phyloP scores from a whole-genome alignment of 1,140 invertebrate genomes.

The Cydia strobilella region DNA sequence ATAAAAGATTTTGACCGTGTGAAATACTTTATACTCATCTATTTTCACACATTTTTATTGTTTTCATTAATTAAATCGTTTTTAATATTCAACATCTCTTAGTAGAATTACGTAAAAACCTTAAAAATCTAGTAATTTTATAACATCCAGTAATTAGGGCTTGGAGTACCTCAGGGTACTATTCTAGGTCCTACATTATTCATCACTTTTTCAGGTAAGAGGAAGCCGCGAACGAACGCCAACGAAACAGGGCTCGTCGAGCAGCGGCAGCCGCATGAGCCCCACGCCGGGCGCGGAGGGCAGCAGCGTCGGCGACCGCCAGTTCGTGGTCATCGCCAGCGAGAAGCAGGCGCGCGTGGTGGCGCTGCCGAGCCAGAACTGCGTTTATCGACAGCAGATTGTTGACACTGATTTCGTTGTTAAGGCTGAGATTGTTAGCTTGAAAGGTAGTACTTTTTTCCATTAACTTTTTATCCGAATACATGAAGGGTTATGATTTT shows the following conservation, averaged over 20 bases:
- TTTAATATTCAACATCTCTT: not conserved
- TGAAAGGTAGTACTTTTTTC: conserved; percentile 86
- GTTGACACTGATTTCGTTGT: conserved; percentile 95
- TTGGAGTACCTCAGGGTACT: not conserved
- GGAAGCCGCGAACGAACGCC: conserved; percentile 80
- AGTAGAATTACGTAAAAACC: not conserved
- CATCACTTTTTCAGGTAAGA: conserved; percentile 43
- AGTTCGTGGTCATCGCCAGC: conserved; percentile 95
- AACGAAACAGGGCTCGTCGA: conserved; percentile 80
- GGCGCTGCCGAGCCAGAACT: conserved; percentile 96
- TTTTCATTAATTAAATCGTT: no score
- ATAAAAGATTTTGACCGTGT: not conserved
- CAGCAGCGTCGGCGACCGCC: conserved; percentile 87
- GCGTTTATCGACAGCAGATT: conserved; percentile 91
- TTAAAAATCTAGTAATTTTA: not conserved
- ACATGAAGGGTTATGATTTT: not conserved
- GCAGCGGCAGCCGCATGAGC: conserved; percentile 84
- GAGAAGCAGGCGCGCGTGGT: conserved; percentile 97
- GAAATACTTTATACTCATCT: not conserved
- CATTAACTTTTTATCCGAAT: not conserved
- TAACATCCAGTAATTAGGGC: not conserved
- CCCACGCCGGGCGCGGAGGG: conserved; percentile 83
- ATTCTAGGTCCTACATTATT: not conserved
- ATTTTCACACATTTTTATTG: not conserved
- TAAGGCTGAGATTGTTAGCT: conserved; percentile 94